These are phyloP conservation scores for Eucera pruinosa DNA, from an alignment of 2,888 invertebrate genomes.

Conservation along the genomic window DNA sequence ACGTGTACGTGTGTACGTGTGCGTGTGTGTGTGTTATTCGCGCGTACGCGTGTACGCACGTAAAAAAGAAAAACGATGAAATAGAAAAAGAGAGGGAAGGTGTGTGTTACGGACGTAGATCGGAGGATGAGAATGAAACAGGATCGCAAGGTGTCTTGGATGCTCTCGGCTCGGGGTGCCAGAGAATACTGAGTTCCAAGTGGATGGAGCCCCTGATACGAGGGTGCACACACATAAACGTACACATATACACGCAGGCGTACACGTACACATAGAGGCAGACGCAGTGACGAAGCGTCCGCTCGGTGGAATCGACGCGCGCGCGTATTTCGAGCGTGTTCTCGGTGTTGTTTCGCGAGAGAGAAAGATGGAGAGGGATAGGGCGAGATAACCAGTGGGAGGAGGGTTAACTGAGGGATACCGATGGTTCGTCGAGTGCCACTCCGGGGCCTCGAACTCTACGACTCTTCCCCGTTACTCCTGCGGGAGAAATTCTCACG, in stretches of 20 bases:
- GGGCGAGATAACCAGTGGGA: background rate
- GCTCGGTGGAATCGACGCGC: slow-evolving; percentile 46
- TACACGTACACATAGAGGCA: background rate
- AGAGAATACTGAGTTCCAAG: slow-evolving; percentile 59
- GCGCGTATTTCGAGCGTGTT: slow-evolving; percentile 60
- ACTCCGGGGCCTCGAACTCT: slow-evolving; percentile 34
- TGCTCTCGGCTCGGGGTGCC: slow-evolving; percentile 52
- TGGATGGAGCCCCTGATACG: slow-evolving; percentile 55
- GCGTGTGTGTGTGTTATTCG: background rate
- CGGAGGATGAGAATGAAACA: too few species aligned
- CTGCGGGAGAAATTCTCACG: slow-evolving; percentile 42
- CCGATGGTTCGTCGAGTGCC: slow-evolving; percentile 49
- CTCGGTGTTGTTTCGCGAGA: slow-evolving; percentile 57
- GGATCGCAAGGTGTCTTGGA: background rate
- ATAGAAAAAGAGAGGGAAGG: too few species aligned
- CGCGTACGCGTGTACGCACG: background rate
- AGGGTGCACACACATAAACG: background rate
- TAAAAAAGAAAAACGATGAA: too few species aligned
- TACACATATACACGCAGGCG: too few species aligned
- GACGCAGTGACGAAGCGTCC: slow-evolving; percentile 1
- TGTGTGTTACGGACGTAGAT: too few species aligned
- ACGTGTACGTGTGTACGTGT: fast-evolving
- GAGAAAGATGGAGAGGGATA: background rate
- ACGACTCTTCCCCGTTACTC: too few species aligned
- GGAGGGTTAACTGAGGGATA: slow-evolving; percentile 37